Evolutionary conservation across 2,888 invertebrate genomes (phyloP).

Genomic region (Plebejus melissa): DNA sequence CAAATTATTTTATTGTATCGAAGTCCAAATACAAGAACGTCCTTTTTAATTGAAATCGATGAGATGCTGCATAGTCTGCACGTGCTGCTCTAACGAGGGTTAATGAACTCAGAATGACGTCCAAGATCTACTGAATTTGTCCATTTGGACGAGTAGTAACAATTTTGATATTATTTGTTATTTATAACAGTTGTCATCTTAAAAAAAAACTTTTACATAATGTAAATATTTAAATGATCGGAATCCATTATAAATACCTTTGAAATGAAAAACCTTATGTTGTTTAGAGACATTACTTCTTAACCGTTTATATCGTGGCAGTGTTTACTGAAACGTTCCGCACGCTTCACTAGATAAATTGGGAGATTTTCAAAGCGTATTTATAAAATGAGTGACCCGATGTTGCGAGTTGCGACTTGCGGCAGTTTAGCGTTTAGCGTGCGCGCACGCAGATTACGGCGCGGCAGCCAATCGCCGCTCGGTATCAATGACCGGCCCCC

Average conservation of each 20-base stretch:
- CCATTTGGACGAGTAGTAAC: background rate
- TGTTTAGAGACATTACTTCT: background rate
- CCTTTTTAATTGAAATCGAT: conserved; percentile 24
- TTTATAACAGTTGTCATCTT: background rate
- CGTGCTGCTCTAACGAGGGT: conserved; percentile 12
- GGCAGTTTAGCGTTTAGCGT: conserved; percentile 37
- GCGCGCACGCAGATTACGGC: conserved; percentile 53
- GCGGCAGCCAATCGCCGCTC: conserved; percentile 46
- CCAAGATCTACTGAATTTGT: conserved; percentile 3
- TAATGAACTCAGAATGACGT: conserved; percentile 22
- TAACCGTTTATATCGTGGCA: background rate
- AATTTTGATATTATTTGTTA: background rate
- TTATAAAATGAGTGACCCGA: conserved; percentile 14
- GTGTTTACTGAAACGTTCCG: background rate
- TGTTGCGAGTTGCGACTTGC: background rate
- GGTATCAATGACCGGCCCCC: conserved; percentile 33
- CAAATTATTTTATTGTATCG: conserved; percentile 13
- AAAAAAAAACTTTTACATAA: background rate
- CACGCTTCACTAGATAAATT: conserved; percentile 8
- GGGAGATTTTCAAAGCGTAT: conserved; percentile 4
- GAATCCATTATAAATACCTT: background rate
- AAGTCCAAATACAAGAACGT: conserved; percentile 10
- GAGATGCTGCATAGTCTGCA: conserved; percentile 22
- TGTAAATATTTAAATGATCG: background rate
- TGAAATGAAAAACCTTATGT: background rate